These are phyloP conservation scores for Halocynthia aurantium DNA, from an alignment of 23 tunicate genomes.

Conservation along the genomic window DNA sequence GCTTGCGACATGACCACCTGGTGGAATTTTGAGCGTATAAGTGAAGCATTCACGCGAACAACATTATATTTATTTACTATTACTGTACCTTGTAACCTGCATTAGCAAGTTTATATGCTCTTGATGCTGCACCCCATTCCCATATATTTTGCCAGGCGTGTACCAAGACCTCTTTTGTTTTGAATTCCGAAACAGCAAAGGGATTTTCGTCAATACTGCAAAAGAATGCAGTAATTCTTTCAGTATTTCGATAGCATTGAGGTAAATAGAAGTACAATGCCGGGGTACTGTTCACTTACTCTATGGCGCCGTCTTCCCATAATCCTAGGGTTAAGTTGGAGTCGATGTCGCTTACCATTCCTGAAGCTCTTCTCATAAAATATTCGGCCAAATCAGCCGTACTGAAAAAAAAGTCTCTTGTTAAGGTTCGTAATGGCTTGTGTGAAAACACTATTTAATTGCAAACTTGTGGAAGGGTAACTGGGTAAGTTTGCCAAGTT, in stretches of 20 bases:
- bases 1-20: conserved; percentile 79
- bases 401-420: conserved; percentile 6
- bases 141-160: conserved; percentile 89
- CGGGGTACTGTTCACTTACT: conserved; percentile 2
- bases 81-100: conserved; percentile 89
- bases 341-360: not conserved
- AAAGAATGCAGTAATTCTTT: no score
- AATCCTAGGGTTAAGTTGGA: conserved; percentile 32
- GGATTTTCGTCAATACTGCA: not conserved
- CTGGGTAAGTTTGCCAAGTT: no score
- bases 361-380: conserved; percentile 29
- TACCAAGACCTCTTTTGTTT: conserved; percentile 35
- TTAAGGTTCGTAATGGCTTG: no score
- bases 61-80: no score
- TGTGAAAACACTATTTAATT: no score
- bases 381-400: conserved; percentile 32
- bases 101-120: conserved; percentile 84
- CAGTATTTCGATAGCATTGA: no score
- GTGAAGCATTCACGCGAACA: no score
- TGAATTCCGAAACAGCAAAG: not conserved
- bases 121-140: conserved; percentile 69
- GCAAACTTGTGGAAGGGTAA: no score
- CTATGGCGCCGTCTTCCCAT: conserved; percentile 84
- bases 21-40: no score
- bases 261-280: no score